Evolutionary conservation across 2,797 vertebrate species (phyloP).

Genomic region (Vipera ursinii): DNA sequence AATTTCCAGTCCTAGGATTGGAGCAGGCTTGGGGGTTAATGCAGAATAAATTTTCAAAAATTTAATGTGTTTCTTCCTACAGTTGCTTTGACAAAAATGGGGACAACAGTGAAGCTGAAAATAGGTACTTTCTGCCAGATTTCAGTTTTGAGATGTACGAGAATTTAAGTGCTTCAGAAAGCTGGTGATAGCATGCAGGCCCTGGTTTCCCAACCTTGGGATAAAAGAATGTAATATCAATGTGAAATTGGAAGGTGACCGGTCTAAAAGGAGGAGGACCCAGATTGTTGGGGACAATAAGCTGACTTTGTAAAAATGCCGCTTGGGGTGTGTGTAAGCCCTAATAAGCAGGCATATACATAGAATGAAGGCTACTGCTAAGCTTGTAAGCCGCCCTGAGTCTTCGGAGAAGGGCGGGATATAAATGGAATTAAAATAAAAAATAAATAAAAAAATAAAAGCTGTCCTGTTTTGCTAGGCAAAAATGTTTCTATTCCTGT

Average conservation of each 20-base stretch:
- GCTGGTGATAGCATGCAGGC: neutral
- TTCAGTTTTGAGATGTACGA: neutral
- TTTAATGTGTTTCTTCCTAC: neutral
- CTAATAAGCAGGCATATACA: no score
- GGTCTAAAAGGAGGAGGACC: neutral
- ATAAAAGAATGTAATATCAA: neutral
- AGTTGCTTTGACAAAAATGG: neutral
- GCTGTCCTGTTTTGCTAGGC: neutral
- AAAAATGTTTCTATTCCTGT: neutral
- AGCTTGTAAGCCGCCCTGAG: no score
- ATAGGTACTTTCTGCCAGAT: neutral
- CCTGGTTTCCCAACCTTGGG: neutral
- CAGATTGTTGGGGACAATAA: no score
- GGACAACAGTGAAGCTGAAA: neutral
- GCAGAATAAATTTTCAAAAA: neutral
- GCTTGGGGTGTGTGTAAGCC: no score
- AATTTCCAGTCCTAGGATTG: neutral
- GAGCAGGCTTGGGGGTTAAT: neutral
- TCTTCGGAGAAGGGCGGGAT: no score
- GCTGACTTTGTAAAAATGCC: no score
- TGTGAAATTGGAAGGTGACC: neutral
- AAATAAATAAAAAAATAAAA: no score
- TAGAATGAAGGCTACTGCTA: no score
- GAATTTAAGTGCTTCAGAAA: neutral
- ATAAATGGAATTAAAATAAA: no score